Evolutionary conservation across 1,140 invertebrate genomes (phyloP).

Genomic region (Eciton burchellii): DNA sequence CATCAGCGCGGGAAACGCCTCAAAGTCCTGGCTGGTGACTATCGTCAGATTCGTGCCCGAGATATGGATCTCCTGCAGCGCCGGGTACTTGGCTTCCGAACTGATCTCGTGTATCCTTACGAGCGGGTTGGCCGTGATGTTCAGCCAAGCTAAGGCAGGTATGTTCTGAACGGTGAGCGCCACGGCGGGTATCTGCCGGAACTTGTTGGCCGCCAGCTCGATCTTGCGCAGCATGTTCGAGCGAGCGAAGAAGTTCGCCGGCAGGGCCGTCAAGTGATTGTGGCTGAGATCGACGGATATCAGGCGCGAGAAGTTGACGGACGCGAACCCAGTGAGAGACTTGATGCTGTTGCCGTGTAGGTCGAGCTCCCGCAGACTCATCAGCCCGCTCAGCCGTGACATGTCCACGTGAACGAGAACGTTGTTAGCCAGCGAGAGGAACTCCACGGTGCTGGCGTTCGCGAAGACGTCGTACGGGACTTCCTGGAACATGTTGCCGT

Average conservation of each 20-base stretch:
- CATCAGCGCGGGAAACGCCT: constrained; percentile 92
- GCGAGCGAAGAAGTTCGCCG: constrained; percentile 92
- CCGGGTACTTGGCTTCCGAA: constrained; percentile 88
- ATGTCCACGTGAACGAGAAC: constrained; percentile 90
- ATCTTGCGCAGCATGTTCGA: constrained; percentile 90
- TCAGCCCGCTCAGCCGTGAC: constrained; percentile 90
- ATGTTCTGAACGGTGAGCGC: constrained; percentile 91
- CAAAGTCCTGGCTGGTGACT: constrained; percentile 94
- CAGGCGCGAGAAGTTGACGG: constrained; percentile 90
- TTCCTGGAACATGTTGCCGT: constrained; percentile 90
- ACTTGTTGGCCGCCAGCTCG: constrained; percentile 92
- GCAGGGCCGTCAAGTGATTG: constrained; percentile 90
- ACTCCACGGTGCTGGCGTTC: constrained; percentile 91
- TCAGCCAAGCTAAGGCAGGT: constrained; percentile 90
- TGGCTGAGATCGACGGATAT: constrained; percentile 90
- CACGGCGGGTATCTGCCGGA: constrained; percentile 92
- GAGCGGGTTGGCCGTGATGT: constrained; percentile 93
- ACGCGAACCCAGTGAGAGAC: constrained; percentile 90
- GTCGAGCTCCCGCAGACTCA: constrained; percentile 91
- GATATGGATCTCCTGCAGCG: constrained; percentile 93
- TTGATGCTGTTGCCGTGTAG: constrained; percentile 91
- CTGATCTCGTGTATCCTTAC: constrained; percentile 89
- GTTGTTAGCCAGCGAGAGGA: constrained; percentile 90
- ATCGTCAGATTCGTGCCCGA: constrained; percentile 93
- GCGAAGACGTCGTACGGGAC: constrained; percentile 92